Conservation (phyloP, 2,888 invertebrate species). For the Meloe dianella region DNA sequence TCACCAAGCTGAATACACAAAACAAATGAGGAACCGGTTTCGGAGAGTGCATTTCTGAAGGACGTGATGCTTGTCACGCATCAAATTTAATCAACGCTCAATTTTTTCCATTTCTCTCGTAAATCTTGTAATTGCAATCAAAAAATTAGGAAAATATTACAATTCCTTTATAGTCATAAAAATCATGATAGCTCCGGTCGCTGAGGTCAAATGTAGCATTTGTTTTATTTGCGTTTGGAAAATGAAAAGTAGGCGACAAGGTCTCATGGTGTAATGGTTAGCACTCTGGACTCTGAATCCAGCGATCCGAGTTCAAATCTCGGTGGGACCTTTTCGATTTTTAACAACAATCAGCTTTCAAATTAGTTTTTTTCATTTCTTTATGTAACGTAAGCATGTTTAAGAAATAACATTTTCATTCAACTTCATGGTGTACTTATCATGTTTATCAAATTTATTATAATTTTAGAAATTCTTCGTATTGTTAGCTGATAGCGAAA, state of each 20-base stretch:
- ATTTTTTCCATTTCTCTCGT: background rate
- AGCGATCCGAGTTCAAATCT: slow-evolving; percentile 69
- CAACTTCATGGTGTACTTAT: too few species aligned
- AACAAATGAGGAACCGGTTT: background rate
- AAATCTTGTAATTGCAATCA: too few species aligned
- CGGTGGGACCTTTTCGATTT: slow-evolving; percentile 62
- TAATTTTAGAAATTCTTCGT: too few species aligned
- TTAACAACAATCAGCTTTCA: background rate
- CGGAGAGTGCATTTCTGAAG: background rate
- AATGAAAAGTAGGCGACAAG: slow-evolving; percentile 37
- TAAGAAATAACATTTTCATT: too few species aligned
- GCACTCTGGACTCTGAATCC: slow-evolving; percentile 71
- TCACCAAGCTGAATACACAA: background rate
- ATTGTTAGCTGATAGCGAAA: too few species aligned
- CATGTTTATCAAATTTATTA: too few species aligned
- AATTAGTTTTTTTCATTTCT: too few species aligned
- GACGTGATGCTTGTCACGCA: background rate
- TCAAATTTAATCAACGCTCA: background rate
- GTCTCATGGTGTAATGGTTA: slow-evolving; percentile 71
- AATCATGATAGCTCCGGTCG: background rate
- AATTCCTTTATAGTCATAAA: background rate
- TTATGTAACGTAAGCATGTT: too few species aligned
- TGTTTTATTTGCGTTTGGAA: background rate
- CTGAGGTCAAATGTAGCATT: background rate
- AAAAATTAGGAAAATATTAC: too few species aligned